Evolutionary conservation across 2,888 invertebrate genomes (phyloP).

Genomic region (Strigamia maritima): DNA sequence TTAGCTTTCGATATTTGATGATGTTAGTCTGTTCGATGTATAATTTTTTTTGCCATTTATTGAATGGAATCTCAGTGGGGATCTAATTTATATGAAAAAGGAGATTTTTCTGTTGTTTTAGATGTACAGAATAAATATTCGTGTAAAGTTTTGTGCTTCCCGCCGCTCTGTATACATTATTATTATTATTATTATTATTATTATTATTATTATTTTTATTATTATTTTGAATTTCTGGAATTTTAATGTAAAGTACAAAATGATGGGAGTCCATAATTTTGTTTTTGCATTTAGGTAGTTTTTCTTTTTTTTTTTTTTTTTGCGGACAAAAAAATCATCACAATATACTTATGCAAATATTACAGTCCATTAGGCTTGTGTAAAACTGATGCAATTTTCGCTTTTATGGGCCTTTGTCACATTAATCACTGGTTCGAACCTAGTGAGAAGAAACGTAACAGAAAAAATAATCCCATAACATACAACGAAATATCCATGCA

Average conservation of each 20-base stretch:
- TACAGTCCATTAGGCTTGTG: slow-evolving; percentile 5
- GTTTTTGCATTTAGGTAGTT: background rate
- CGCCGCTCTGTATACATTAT: background rate
- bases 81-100: background rate
- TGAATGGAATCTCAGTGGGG: background rate
- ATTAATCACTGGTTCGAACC: background rate
- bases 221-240: background rate
- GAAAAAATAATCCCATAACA: background rate
- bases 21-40: background rate
- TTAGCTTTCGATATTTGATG: background rate
- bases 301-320: background rate
- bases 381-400: slow-evolving; percentile 19
- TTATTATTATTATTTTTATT: too few relatives aligned
- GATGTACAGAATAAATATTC: slow-evolving; percentile 24
- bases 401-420: slow-evolving; percentile 5
- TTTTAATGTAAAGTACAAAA: background rate
- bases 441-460: background rate
- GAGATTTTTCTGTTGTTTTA: background rate
- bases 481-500: background rate
- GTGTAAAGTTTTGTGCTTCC: slow-evolving; percentile 27
- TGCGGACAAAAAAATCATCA: background rate
- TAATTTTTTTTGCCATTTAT: background rate
- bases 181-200: too few relatives aligned
- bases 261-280: background rate
- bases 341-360: slow-evolving; percentile 3